Evolutionary conservation across 2,888 invertebrate genomes (phyloP).

Genomic region (Dryadula phaetusa): DNA sequence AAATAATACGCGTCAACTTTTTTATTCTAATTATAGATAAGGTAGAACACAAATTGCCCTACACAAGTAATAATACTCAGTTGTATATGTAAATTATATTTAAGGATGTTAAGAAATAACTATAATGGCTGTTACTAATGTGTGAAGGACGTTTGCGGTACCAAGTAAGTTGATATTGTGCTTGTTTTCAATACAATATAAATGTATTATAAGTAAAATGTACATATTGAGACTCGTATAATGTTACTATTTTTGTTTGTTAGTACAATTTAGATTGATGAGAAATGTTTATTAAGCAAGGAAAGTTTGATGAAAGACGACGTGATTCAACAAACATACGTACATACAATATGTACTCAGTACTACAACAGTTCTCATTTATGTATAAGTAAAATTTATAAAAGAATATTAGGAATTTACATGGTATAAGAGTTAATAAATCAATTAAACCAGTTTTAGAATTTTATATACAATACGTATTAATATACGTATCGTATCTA

Average conservation of each 20-base stretch:
- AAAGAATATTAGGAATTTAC: not conserved
- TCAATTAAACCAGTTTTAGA: not conserved
- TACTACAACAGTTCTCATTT: not conserved
- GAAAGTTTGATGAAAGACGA: not conserved
- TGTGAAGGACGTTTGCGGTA: conserved; percentile 40
- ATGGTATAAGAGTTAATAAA: not conserved
- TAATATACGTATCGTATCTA: not conserved
- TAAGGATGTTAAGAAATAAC: conserved; percentile 36
- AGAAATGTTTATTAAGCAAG: not conserved
- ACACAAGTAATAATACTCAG: conserved; percentile 17
- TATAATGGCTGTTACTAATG: conserved; percentile 26
- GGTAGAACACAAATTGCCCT: conserved; percentile 10
- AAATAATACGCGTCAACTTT: not conserved
- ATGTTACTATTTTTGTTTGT: not conserved
- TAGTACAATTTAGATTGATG: conserved; percentile 3
- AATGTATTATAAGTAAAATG: conserved; percentile 4
- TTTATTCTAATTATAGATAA: conserved; percentile 5
- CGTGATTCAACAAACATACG: not conserved
- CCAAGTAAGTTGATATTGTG: conserved; percentile 35
- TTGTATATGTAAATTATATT: conserved; percentile 36
- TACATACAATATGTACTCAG: no score
- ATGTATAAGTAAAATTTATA: not conserved
- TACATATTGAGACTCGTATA: not conserved
- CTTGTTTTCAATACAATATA: conserved; percentile 28
- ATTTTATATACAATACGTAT: not conserved